Percentiles rank a stretch among this genome's conserved stretches.
Conservation (phyloP, 2,888 invertebrate genomes). For the Elgonia sp. region DNA sequence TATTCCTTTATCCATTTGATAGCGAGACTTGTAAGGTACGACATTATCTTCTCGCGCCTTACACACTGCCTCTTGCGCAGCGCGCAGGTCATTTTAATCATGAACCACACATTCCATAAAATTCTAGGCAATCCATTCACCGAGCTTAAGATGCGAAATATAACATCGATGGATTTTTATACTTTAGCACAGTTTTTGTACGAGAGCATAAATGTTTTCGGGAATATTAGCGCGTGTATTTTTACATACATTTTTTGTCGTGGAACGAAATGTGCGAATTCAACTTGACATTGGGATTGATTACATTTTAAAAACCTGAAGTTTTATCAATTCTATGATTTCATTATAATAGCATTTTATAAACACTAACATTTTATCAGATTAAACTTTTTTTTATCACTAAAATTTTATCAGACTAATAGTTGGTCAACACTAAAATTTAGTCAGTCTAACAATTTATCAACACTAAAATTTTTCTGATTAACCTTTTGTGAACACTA, state of each 20-base stretch:
- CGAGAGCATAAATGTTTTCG: slow-evolving; percentile 32
- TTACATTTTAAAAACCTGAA: no score
- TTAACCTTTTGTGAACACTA: no score
- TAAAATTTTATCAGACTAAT: no score
- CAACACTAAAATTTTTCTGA: no score
- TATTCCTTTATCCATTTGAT: slow-evolving; percentile 18
- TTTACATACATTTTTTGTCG: slow-evolving; percentile 23
- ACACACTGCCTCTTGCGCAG: slow-evolving; percentile 15
- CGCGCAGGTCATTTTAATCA: slow-evolving; percentile 33
- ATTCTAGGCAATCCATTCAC: slow-evolving; percentile 49
- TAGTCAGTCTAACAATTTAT: no score
- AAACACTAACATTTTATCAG: no score
- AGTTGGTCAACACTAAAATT: no score
- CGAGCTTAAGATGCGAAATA: slow-evolving; percentile 58
- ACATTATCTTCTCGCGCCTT: slow-evolving; percentile 28
- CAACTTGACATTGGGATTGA: neutral
- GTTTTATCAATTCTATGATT: no score
- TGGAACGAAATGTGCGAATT: neutral
- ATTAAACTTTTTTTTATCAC: no score
- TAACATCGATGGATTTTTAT: slow-evolving; percentile 49
- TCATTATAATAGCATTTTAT: no score
- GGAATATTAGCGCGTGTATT: neutral
- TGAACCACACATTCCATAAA: slow-evolving; percentile 50
- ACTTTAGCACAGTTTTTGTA: slow-evolving; percentile 71
- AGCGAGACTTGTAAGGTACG: slow-evolving; percentile 13